Percentiles rank a stretch among this genome's conserved stretches.
These are phyloP conservation scores for Drosophila gaucha DNA, from an alignment of 2,888 invertebrate genomes.

Conservation along the genomic window DNA sequence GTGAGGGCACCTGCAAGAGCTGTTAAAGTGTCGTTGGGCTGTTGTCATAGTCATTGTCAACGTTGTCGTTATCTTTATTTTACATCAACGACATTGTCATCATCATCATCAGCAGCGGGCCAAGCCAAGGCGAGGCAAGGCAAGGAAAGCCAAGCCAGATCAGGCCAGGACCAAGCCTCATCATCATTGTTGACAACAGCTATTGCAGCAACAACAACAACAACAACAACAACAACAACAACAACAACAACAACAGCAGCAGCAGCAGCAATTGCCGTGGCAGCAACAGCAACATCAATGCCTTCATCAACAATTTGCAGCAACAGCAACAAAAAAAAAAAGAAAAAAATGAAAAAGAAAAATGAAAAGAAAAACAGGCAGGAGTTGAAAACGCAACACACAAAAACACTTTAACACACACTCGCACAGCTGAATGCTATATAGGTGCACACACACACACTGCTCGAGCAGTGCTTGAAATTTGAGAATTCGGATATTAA, in stretches of 20 bases:
- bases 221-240: conserved; percentile 17
- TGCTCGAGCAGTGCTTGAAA: conserved; percentile 20
- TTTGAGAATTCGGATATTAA: conserved; percentile 58
- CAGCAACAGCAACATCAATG: conserved; percentile 52
- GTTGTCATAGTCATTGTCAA: conserved; percentile 78
- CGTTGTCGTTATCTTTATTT: conserved; percentile 79
- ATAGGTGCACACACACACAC: conserved; percentile 1
- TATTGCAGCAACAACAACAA: conserved; percentile 35
- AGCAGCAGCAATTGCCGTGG: conserved; percentile 29
- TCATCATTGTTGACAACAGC: conserved; percentile 69
- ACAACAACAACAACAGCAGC: conserved; percentile 17
- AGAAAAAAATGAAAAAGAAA: conserved; percentile 57
- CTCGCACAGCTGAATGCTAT: conserved; percentile 5
- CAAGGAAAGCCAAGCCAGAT: conserved; percentile 3
- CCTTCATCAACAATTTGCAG: conserved; percentile 78
- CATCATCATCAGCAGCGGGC: conserved; percentile 50
- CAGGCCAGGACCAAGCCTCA: conserved; percentile 40
- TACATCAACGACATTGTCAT: conserved; percentile 77
- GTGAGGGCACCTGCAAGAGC: conserved; percentile 71
- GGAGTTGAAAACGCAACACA: conserved; percentile 49
- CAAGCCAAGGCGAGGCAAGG: background rate
- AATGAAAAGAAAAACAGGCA: conserved; percentile 44
- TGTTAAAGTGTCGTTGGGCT: conserved; percentile 77
- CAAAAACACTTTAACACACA: conserved; percentile 42
- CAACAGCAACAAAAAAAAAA: conserved; percentile 59